Base-by-base conservation (phyloP, 2,797 vertebrate species). In the Myotis myotis region DNA sequence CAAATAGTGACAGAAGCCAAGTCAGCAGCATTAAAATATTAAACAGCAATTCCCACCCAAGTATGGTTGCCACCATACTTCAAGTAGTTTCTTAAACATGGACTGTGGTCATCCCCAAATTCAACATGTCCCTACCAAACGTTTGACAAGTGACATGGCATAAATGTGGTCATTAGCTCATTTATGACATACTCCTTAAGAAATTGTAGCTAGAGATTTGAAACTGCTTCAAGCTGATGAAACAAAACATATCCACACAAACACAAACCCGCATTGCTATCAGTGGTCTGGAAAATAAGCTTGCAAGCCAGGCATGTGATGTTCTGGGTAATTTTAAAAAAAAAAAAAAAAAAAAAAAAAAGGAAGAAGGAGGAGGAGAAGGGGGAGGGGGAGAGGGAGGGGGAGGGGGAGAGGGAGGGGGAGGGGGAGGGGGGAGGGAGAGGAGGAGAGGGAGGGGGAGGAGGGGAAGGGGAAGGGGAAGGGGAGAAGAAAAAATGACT, bases 271-370 rank as follows among this genome's bases (percentile, higher is more conserved):
- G 0, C 93, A 92, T 97, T 98, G 98, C 98, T 98, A 96, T 97
- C 98, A 98, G 90, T 98, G 98, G 98, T 98, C 97, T 98, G 98
- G 98, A 98, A 98, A 99, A 99, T 98, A 98, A 98, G 98, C 98
- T 98, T 91, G 96, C 94, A 97, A 98, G 97, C 94, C 97, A 97
- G 74, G 96, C 98, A 97, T 96, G 97, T 98, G 97, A 95, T 96
- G 89, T 97, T 94, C 93, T 94, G 97, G 97, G 97, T 98, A 97
- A 98, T 97, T 97, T 91, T 12, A 92, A 96, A 96, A 76, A 97
- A 94, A n/a, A n/a, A n/a, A n/a, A n/a, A n/a, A n/a, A n/a, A n/a
- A n/a, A n/a, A n/a, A n/a, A n/a, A n/a, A n/a, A n/a, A n/a, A n/a
- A n/a, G n/a, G 41, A 0, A 44, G 41, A 8, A 44, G 41, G 41